Percentiles rank a stretch among this genome's conserved stretches.
Evolutionary conservation across 2,113 vertebrate species (phyloP).

Genomic region (Thunnus thynnus): DNA sequence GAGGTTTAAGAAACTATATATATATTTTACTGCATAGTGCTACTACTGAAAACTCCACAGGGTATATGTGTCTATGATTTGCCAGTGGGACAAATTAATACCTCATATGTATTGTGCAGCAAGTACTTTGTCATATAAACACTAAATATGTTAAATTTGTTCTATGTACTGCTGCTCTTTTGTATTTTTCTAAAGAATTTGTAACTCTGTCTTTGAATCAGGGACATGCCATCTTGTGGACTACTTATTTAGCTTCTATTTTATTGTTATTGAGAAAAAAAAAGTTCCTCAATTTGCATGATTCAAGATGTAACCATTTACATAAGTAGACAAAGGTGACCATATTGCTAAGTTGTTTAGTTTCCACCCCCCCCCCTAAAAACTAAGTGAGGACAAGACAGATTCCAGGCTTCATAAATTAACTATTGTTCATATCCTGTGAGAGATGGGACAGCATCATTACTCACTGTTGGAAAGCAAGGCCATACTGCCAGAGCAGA

Average conservation of each 20-base stretch:
- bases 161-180: background rate
- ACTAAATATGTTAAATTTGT: background rate
- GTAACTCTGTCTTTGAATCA: background rate
- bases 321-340: background rate
- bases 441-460: slow-evolving; percentile 43
- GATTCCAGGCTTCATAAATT: slow-evolving; percentile 37
- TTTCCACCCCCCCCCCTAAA: background rate
- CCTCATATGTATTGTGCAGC: background rate
- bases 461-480: slow-evolving; percentile 45
- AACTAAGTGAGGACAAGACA: slow-evolving; percentile 7
- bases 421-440: slow-evolving; percentile 48
- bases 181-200: background rate
- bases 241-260: too few species aligned
- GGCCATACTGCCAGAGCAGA: slow-evolving; percentile 40
- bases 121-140: background rate
- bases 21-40: too few species aligned
- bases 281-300: slow-evolving; percentile 3
- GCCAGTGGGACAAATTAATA: too few species aligned
- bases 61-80: too few species aligned
- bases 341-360: background rate
- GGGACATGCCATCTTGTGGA: too few species aligned
- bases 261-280: too few species aligned
- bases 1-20: too few species aligned
- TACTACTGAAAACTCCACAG: too few species aligned
- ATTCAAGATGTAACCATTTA: background rate